phyloP scores from a whole-genome alignment of 2,113 vertebrate species.

The Sminthopsis crassicaudata region DNA sequence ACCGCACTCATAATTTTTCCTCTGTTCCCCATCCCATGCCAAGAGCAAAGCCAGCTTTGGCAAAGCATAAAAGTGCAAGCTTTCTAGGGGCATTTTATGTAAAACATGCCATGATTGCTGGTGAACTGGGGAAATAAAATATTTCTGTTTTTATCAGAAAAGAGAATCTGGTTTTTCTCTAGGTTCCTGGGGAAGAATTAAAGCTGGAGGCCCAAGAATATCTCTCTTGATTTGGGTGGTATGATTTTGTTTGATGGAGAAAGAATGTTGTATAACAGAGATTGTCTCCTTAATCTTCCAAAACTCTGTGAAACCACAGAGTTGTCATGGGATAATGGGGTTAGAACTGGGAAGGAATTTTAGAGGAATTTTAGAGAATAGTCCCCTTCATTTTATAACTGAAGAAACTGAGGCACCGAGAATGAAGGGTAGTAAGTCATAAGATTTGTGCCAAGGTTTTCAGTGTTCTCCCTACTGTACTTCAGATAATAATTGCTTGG shows the following conservation, averaged over 20 bases:
- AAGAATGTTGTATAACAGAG: neutral
- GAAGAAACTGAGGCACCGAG: neutral
- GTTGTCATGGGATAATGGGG: neutral
- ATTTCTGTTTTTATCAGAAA: constrained; percentile 57
- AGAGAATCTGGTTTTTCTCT: constrained; percentile 48
- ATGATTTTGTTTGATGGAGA: neutral
- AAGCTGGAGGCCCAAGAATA: constrained; percentile 50
- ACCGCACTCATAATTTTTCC: constrained; percentile 71
- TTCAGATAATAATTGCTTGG: neutral
- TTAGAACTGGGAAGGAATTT: neutral
- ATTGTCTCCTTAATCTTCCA: constrained; percentile 25
- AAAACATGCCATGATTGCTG: constrained; percentile 63
- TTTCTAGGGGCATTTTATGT: constrained; percentile 74
- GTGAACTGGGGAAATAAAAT: constrained; percentile 46
- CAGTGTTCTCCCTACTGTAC: neutral
- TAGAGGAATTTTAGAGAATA: neutral
- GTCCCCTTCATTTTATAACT: constrained; percentile 4
- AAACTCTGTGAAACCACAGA: neutral
- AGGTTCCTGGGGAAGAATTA: constrained; percentile 13
- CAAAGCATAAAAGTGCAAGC: constrained; percentile 63
- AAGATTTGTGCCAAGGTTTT: neutral
- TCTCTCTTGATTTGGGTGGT: neutral
- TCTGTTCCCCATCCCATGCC: constrained; percentile 69
- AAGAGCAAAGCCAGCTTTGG: constrained; percentile 73
- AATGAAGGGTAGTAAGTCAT: neutral